Base-by-base conservation (phyloP, 2,888 invertebrate genomes). In the Dione vanillae region DNA sequence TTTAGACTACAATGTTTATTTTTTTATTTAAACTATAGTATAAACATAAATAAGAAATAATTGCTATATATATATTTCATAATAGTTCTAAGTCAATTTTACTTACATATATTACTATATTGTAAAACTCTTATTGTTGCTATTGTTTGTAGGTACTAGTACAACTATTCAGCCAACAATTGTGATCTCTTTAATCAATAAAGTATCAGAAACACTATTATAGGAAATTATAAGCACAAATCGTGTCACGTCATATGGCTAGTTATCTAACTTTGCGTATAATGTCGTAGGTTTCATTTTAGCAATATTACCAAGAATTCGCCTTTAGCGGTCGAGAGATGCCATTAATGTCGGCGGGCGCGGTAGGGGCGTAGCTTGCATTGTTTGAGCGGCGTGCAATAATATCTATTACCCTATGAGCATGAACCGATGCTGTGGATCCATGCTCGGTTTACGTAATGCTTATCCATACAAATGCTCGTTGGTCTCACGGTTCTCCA, bases 291-390 rank as follows among this genome's bases (percentile, higher is more conserved):
- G 49, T 54, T 67, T 61, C 69, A 72, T 74, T 72, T 72, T 61
- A 74, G 74, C 51, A 56, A 67, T 59, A 72, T 51, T 67, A 74
- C 61, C 67, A 67, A 72, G 75, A 73, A 76, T 76, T 75, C 61
- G 76, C 75, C 76, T 75, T 82, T 82, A 82, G 82, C 76, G 77
- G 83, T 80, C 74, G 73, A 75, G 74, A 77, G 79, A 78, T 76
- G 75, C 72, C 74, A 75, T 77, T 76, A 75, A 70, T 75, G 74
- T 72, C 72, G 72, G 75, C 77, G 78, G 79, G 78, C 77, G 76
- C 71, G 77, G 80, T 75, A 73, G 74, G 79, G 80, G 79, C 78
- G 80, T 79, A 66, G 71, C 74, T 56, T 69, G 76, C 79, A 82
- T 82, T 82, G 81, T 83, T 80, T 78, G 76, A 74, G 75, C 65